Evolutionary conservation across 2,797 vertebrate genomes (phyloP), one percentile per base, ranked within the genome.

Genomic region (Acropternis orthonyx): DNA sequence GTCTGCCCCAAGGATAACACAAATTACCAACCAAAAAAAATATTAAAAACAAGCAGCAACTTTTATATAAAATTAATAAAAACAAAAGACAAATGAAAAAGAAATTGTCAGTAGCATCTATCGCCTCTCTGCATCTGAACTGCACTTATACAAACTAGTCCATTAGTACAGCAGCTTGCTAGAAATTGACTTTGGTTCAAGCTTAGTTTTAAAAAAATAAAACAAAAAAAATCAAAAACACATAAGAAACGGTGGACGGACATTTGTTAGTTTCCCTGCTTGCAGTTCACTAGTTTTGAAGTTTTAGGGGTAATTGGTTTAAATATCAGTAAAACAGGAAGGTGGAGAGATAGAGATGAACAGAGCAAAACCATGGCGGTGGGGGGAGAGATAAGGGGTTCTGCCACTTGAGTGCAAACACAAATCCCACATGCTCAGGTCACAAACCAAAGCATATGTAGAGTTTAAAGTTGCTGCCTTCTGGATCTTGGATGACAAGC

Each of bases 121-220:
- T 98, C 97, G 98, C 97, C 96, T 98, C 98, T 98, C 98, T 97
- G 98, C 97, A 96, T 98, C 97, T 98, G 98, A 98, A 98, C 98
- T 97, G 98, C 98, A 98, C 98, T 98, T 97, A 98, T 87, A 98
- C 95, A 98, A 98, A 98, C 98, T 97, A 97, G 97, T 98, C 97
- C 98, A 98, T 98, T 98, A 99, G 99, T 99, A 99, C 99, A 99
- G 99, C 99, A 99, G 98, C 99, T 98, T 98, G 98, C 98, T 99
- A 99, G 98, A 98, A 99, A 99, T 99, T 98, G 98, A 99, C 99
- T 99, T 99, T 99, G 99, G 99, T 99, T 99, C 98, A 99, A 99
- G 99, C 99, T 99, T 99, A 98, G 97, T 99, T 98, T 98, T 98
- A 98, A 98, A 99, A 99, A 99, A 98, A 98, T 99, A 97, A 97